A percentile compares a stretch with the other conserved stretches of the same genome.
Evolutionary conservation across 2,113 vertebrate species (phyloP).

Genomic region (Lepus timidus): DNA sequence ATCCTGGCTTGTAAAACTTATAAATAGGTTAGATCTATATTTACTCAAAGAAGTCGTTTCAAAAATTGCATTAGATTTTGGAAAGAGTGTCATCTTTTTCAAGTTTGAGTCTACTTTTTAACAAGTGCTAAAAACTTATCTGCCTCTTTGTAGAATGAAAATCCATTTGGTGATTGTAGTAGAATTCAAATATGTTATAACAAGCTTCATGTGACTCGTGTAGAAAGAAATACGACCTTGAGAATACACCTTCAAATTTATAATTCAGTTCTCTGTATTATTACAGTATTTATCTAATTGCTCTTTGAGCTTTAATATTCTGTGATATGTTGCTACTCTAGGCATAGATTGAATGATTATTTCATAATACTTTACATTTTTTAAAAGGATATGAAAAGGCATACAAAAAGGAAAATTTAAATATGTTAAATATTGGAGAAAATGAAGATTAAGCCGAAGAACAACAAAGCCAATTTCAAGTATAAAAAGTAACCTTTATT

Average conservation of each 20-base stretch:
- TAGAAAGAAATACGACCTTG: neutral
- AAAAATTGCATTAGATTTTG: neutral
- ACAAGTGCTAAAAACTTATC: neutral
- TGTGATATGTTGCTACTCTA: neutral
- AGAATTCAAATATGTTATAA: neutral
- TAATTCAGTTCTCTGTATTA: neutral
- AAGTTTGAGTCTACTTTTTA: conserved; percentile 19
- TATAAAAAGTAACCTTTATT: neutral
- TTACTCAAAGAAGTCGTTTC: neutral
- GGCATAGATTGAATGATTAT: neutral
- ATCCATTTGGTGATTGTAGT: neutral
- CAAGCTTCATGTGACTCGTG: neutral
- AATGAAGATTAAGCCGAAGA: neutral
- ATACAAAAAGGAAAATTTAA: neutral
- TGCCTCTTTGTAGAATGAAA: conserved; percentile 48
- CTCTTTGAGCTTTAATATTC: neutral
- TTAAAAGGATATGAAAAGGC: neutral
- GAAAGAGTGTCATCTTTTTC: neutral
- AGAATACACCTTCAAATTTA: neutral
- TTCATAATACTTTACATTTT: conserved; percentile 2
- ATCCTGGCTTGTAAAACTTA: neutral
- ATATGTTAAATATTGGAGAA: neutral
- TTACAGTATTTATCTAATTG: neutral
- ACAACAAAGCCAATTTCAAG: neutral
- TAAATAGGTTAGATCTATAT: neutral